A percentile compares a stretch with the other conserved stretches of the same genome.
Conservation (phyloP, 2,113 vertebrate species). For the Trichomycterus rosablanca region DNA sequence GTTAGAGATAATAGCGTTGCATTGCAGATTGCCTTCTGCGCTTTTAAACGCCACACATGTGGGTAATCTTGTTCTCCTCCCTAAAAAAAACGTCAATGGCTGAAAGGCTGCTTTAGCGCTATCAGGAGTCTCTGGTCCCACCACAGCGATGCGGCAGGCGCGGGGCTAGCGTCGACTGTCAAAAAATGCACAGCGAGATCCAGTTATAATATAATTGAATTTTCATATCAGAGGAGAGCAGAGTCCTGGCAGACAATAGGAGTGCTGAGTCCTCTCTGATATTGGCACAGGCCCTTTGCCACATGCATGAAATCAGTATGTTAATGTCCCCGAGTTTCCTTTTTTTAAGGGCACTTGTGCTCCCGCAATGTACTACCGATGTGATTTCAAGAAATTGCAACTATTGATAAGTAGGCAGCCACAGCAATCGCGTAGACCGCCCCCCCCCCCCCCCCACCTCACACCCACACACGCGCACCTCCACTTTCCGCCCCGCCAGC, state of each 20-base stretch:
- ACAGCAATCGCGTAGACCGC: slow-evolving; percentile 53
- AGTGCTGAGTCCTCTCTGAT: slow-evolving; percentile 99
- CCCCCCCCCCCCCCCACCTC: slow-evolving; percentile 17
- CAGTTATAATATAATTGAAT: slow-evolving; percentile 99
- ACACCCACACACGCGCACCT: slow-evolving; percentile 41
- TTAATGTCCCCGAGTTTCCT: slow-evolving; percentile 94
- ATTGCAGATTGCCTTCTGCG: slow-evolving; percentile 94
- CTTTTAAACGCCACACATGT: slow-evolving; percentile 95
- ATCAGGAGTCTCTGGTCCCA: slow-evolving; percentile 86
- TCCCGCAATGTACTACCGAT: slow-evolving; percentile 94
- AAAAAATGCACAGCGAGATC: slow-evolving; percentile 95
- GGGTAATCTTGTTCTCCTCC: slow-evolving; percentile 87
- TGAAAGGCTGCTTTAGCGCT: slow-evolving; percentile 90
- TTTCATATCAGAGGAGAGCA: slow-evolving; percentile 99
- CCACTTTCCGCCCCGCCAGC: slow-evolving; percentile 41
- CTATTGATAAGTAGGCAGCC: slow-evolving; percentile 92
- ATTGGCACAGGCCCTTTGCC: slow-evolving; percentile 99
- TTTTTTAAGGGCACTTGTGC: slow-evolving; percentile 98
- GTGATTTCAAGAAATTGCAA: slow-evolving; percentile 88
- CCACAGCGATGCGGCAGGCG: slow-evolving; percentile 85
- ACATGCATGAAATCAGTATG: slow-evolving; percentile 99
- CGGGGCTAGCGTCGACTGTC: slow-evolving; percentile 90
- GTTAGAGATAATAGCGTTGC: slow-evolving; percentile 85
- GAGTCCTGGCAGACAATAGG: slow-evolving; percentile 99
- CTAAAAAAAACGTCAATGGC: slow-evolving; percentile 87